Conservation (phyloP, 2,888 invertebrate species). For the Eretmocerus hayati region DNA sequence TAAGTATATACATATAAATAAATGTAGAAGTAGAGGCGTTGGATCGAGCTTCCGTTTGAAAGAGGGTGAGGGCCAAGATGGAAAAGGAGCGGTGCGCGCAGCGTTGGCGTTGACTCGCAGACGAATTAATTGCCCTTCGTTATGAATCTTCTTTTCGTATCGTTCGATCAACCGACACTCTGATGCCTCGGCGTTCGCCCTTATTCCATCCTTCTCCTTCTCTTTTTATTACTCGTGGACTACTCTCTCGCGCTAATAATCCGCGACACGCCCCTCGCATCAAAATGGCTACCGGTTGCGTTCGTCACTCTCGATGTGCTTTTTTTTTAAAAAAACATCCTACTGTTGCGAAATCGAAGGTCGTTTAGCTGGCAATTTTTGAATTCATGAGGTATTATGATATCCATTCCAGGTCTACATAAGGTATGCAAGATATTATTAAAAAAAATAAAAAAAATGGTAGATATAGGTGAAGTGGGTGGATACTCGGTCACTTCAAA, state of each 20-base stretch:
- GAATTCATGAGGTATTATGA: too few species aligned
- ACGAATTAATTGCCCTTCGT: conserved; percentile 22
- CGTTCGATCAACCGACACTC: too few species aligned
- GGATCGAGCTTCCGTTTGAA: conserved; percentile 11
- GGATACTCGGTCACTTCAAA: neutral
- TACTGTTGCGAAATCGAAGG: conserved; percentile 11
- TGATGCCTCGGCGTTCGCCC: neutral
- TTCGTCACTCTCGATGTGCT: neutral
- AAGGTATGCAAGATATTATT: too few species aligned
- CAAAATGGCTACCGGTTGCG: conserved; percentile 18
- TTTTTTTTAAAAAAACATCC: neutral
- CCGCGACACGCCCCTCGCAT: conserved; percentile 14
- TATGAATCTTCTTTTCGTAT: conserved; percentile 22
- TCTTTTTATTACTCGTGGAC: neutral
- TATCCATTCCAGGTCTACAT: too few species aligned
- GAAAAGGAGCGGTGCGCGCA: conserved; percentile 4
- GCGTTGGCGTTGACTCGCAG: too few species aligned
- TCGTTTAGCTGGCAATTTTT: neutral
- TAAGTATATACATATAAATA: too few species aligned
- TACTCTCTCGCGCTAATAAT: conserved; percentile 15
- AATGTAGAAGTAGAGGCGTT: conserved; percentile 4
- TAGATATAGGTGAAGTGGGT: neutral
- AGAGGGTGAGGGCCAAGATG: neutral
- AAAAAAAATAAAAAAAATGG: too few species aligned
- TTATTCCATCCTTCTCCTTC: neutral